phyloP scores from a whole-genome alignment of 2,113 vertebrate genomes.

The Cardinalis cardinalis region DNA sequence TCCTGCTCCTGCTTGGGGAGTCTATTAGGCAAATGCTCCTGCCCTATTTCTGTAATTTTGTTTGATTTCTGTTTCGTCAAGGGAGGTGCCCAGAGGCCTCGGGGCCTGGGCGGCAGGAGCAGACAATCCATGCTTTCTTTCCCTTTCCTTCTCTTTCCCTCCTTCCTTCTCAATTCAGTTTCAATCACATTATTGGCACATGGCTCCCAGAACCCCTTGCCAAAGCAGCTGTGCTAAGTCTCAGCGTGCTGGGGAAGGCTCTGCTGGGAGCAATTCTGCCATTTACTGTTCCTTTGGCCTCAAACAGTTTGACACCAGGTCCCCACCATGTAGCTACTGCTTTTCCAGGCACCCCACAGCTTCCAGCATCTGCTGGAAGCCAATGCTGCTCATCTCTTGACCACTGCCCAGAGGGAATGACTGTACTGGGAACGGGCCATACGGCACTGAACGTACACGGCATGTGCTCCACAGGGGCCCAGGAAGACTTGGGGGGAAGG shows the following conservation, averaged over 20 bases:
- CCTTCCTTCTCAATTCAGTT: constrained; percentile 36
- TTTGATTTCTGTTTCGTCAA: constrained; percentile 74
- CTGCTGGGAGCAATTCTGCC: background rate
- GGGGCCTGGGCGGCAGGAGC: constrained; percentile 60
- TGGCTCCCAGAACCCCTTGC: background rate
- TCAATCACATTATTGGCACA: constrained; percentile 51
- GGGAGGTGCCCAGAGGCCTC: constrained; percentile 70
- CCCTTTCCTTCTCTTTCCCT: constrained; percentile 46
- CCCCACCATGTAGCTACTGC: background rate
- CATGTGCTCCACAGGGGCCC: background rate
- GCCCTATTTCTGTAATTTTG: constrained; percentile 71
- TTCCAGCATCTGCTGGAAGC: background rate
- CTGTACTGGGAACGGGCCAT: background rate
- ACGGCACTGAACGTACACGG: fast-evolving
- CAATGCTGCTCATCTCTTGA: background rate
- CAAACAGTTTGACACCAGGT: background rate
- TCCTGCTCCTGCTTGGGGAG: constrained; percentile 31
- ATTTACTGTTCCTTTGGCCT: background rate
- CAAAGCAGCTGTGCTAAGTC: background rate
- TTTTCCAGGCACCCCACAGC: background rate
- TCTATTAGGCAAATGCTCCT: constrained; percentile 65
- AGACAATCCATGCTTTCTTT: constrained; percentile 62
- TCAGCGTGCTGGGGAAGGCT: constrained; percentile 5
- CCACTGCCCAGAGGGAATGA: background rate
- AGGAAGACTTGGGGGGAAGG: constrained; percentile 21